Percentiles rank a stretch among this genome's conserved stretches.
Evolutionary conservation across 2,113 vertebrate species (phyloP).

Genomic region (Myiozetetes cayanensis): DNA sequence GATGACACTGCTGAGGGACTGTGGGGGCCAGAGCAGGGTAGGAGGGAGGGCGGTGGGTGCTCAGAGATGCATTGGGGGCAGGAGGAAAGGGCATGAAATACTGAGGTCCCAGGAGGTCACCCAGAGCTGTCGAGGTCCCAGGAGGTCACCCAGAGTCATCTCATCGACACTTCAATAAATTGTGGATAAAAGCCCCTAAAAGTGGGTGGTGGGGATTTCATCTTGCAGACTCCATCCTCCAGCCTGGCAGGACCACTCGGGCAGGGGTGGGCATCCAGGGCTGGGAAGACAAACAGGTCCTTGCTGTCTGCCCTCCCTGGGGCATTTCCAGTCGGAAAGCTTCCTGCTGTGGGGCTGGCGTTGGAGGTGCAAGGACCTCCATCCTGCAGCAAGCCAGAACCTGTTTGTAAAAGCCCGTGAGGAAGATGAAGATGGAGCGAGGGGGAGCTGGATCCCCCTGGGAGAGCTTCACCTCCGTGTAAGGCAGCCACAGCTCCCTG

Average conservation of each 20-base stretch:
- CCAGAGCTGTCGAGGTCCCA: fast-evolving
- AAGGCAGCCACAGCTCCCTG: background rate
- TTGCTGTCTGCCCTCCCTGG: background rate
- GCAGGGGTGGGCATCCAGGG: background rate
- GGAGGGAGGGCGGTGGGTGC: background rate
- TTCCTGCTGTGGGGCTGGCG: fast-evolving
- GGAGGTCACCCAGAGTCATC: background rate
- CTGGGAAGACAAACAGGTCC: background rate
- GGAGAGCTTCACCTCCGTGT: background rate
- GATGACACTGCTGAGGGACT: background rate
- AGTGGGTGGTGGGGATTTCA: fast-evolving
- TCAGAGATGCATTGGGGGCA: background rate
- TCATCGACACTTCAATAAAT: background rate
- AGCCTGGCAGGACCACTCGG: background rate
- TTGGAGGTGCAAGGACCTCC: background rate
- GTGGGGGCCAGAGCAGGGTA: too few relatives aligned
- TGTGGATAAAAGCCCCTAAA: background rate
- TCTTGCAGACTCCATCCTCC: background rate
- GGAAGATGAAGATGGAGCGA: background rate
- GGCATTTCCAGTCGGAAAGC: background rate
- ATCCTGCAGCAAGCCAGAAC: background rate
- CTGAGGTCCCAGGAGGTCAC: background rate
- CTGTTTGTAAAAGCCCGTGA: background rate
- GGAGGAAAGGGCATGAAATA: background rate
- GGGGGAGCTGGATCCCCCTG: background rate